A percentile compares a stretch with the other conserved stretches of the same genome.
Evolutionary conservation across 2,797 vertebrate genomes (phyloP).

Genomic region (Apodemus agrarius): DNA sequence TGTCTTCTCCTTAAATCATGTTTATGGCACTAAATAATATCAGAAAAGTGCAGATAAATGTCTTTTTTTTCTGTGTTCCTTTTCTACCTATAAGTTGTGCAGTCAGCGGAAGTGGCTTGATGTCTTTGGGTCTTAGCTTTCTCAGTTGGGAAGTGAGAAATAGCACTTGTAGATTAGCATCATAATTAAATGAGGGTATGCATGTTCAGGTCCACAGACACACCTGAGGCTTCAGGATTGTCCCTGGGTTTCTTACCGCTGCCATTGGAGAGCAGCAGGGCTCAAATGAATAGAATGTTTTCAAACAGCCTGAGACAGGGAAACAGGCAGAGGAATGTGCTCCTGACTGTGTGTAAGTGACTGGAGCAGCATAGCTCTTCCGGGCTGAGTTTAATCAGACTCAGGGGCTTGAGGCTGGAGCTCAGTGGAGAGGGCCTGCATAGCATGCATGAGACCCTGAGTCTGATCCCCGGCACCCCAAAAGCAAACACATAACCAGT

Average conservation of each 20-base stretch:
- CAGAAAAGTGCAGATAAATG: neutral
- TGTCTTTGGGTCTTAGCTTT: neutral
- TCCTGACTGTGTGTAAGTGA: neutral
- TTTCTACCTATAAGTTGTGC: neutral
- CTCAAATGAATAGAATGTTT: neutral
- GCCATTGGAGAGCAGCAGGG: neutral
- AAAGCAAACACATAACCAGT: neutral
- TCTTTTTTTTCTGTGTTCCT: neutral
- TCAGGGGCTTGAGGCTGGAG: neutral
- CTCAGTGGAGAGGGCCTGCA: neutral
- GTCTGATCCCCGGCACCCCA: neutral
- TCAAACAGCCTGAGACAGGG: neutral
- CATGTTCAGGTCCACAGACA: neutral
- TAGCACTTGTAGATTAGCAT: neutral
- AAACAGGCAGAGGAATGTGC: neutral
- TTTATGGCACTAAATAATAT: neutral
- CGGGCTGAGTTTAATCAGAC: neutral
- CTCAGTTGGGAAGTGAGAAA: neutral
- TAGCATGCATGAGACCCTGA: too few relatives aligned
- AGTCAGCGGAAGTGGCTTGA: neutral
- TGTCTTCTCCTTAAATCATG: too few relatives aligned
- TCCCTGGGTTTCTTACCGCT: neutral
- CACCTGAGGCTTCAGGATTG: neutral
- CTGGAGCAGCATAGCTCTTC: neutral
- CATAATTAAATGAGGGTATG: neutral